Evolutionary conservation across 1,140 invertebrate species (phyloP).

Genomic region (Zaprionus africanus): DNA sequence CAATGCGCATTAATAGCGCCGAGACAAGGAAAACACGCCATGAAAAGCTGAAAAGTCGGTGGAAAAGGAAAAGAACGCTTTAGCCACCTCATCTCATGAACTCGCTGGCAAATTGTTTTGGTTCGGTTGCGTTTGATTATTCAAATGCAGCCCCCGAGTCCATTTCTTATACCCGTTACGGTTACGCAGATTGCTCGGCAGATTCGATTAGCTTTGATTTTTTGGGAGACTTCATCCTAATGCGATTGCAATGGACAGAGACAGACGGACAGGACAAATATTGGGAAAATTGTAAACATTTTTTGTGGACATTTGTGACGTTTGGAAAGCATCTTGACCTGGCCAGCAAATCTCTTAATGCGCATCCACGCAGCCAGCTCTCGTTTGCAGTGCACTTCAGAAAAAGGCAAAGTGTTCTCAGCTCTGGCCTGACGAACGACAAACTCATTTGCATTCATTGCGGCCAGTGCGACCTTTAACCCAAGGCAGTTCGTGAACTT

Average conservation of each 20-base stretch:
- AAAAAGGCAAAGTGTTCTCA: conserved; percentile 22
- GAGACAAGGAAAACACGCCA: conserved; percentile 8
- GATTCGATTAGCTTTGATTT: background rate
- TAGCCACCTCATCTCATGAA: background rate
- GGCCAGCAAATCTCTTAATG: conserved; percentile 37
- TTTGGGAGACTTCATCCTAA: background rate
- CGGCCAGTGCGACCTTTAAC: conserved; percentile 4
- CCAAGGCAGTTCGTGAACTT: conserved; percentile 1
- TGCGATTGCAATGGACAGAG: conserved; percentile 7
- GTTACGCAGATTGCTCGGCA: background rate
- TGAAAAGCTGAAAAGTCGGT: conserved; percentile 4
- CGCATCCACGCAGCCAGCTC: conserved; percentile 2
- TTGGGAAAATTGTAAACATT: conserved; percentile 10
- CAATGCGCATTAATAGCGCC: conserved; percentile 51
- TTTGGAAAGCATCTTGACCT: background rate
- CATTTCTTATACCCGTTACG: background rate
- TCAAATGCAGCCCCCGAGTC: background rate
- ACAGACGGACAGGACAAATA: background rate
- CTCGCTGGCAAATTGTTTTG: conserved; percentile 7
- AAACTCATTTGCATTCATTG: conserved; percentile 35
- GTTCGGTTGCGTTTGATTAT: conserved; percentile 14
- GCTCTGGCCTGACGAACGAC: background rate
- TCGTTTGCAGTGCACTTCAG: conserved; percentile 29
- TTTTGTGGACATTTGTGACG: background rate
- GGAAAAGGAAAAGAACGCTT: background rate